Conservation (phyloP, 1,140 invertebrate genomes). For the Drosophila pseudoobscura region DNA sequence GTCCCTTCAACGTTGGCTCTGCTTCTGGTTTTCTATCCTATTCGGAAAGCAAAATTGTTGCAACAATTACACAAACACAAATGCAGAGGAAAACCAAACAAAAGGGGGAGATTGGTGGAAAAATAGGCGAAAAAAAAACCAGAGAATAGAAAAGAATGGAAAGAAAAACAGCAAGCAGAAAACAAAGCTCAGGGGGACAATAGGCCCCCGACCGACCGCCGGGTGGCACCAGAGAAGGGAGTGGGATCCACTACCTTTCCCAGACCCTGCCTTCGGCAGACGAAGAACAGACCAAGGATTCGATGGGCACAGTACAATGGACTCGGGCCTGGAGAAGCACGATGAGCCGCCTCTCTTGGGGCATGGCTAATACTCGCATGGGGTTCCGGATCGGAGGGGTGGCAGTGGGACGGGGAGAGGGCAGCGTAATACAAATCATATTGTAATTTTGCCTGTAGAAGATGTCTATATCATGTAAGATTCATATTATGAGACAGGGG, state of each 20-base stretch:
- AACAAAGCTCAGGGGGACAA: slow-evolving; percentile 50
- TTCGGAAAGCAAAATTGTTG: slow-evolving; percentile 68
- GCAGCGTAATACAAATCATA: no score
- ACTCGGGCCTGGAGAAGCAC: background rate
- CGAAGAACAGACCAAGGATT: slow-evolving; percentile 47
- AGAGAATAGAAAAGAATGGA: no score
- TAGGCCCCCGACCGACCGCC: slow-evolving; percentile 4
- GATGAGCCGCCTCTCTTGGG: no score
- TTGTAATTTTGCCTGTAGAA: no score
- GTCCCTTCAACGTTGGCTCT: no score
- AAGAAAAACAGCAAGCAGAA: slow-evolving; percentile 33
- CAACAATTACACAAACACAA: slow-evolving; percentile 78
- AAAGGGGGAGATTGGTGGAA: slow-evolving; percentile 25
- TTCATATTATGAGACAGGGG: no score
- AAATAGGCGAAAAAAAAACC: slow-evolving; percentile 15
- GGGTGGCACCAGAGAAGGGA: background rate
- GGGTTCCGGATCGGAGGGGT: no score
- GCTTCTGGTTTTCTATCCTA: slow-evolving; percentile 9
- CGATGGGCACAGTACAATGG: slow-evolving; percentile 30
- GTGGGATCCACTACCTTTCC: background rate
- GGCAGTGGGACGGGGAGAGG: no score
- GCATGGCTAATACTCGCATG: no score
- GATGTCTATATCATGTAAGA: no score
- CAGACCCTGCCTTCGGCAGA: slow-evolving; percentile 11
- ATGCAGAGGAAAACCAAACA: slow-evolving; percentile 52